Percentiles rank a stretch among this genome's conserved stretches.
phyloP scores from a whole-genome alignment of 2,797 vertebrate genomes.

The Chaenodraco wilsoni region DNA sequence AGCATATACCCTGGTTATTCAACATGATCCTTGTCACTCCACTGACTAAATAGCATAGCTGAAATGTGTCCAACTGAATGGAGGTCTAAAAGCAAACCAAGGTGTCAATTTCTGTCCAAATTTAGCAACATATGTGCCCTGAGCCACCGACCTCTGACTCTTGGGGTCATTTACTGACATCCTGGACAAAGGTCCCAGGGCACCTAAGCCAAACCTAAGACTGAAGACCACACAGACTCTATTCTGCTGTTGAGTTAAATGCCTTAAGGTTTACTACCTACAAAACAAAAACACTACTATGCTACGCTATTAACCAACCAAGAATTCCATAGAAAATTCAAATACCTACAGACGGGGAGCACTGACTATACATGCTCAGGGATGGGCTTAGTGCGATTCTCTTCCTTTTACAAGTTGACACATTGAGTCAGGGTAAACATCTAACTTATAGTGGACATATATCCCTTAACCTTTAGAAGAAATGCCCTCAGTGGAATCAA shows the following conservation, averaged over 20 bases:
- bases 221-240: constrained; percentile 21
- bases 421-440: constrained; percentile 39
- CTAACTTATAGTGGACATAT: constrained; percentile 46
- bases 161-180: constrained; percentile 43
- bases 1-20: not conserved
- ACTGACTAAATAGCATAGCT: not conserved
- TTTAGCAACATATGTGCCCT: constrained; percentile 43
- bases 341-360: constrained; percentile 32
- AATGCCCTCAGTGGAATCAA: constrained; percentile 17
- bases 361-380: constrained; percentile 16
- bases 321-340: constrained; percentile 37
- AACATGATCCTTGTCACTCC: not conserved
- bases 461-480: constrained; percentile 20
- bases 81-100: constrained; percentile 13
- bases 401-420: constrained; percentile 48
- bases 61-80: not conserved
- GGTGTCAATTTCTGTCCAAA: constrained; percentile 36
- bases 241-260: constrained; percentile 39
- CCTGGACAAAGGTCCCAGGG: constrained; percentile 20
- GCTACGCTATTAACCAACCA: constrained; percentile 25
- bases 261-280: constrained; percentile 46
- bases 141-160: constrained; percentile 56
- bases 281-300: constrained; percentile 55
- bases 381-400: constrained; percentile 22
- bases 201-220: too few species aligned